phyloP scores from a whole-genome alignment of 2,113 vertebrate species.

The Athene cunicularia region DNA sequence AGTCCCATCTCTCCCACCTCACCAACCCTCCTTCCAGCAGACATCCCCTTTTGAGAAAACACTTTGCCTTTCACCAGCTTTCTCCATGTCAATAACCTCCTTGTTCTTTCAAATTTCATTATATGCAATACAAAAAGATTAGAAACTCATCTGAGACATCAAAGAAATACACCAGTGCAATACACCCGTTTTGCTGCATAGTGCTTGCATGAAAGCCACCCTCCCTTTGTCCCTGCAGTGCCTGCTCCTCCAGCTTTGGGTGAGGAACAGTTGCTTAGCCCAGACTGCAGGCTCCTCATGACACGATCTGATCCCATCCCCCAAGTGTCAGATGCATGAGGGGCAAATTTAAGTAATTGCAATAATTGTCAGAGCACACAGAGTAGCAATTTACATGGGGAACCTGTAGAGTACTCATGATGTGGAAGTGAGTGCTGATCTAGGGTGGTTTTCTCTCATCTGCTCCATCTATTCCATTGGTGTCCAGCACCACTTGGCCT shows the following conservation, averaged over 20 bases:
- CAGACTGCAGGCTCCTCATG: not conserved
- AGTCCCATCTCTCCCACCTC: conserved; percentile 17
- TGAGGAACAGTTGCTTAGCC: not conserved
- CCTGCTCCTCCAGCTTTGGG: not conserved
- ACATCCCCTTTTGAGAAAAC: not conserved
- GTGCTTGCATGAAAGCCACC: fast-evolving
- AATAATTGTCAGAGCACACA: not conserved
- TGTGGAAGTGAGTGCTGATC: fast-evolving
- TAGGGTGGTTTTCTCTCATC: not conserved
- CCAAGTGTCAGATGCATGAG: not conserved
- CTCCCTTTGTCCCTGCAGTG: not conserved
- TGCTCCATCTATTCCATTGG: not conserved
- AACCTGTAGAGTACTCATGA: not conserved
- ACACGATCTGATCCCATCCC: not conserved
- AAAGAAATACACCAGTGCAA: not conserved
- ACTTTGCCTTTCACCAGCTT: not conserved
- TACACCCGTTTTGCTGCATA: fast-evolving
- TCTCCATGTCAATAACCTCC: not conserved
- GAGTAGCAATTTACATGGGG: not conserved
- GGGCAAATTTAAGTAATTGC: not conserved
- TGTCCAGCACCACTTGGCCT: not conserved
- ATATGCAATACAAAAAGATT: not conserved
- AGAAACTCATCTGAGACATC: not conserved
- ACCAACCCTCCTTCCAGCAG: not conserved
- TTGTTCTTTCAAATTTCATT: not conserved